Evolutionary conservation across 2,113 vertebrate species (phyloP).

Genomic region (Microtus oregoni): DNA sequence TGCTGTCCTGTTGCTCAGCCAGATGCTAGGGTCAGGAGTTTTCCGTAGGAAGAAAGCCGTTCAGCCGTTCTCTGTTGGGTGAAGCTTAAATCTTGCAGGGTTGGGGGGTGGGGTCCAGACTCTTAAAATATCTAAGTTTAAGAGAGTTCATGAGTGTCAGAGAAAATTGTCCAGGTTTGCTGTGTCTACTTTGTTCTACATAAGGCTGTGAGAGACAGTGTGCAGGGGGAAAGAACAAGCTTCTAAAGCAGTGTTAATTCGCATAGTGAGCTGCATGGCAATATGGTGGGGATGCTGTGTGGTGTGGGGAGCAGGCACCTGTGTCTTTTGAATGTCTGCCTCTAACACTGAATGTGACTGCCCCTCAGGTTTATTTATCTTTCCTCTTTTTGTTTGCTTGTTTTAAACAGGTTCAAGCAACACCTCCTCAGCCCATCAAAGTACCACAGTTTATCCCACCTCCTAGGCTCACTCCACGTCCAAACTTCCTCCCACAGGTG

Average conservation of each 20-base stretch:
- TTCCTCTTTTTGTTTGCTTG: constrained; percentile 57
- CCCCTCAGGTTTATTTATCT: constrained; percentile 81
- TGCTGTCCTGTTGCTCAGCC: constrained; percentile 62
- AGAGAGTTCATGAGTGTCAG: constrained; percentile 54
- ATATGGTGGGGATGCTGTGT: not conserved
- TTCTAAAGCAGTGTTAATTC: constrained; percentile 41
- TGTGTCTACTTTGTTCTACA: constrained; percentile 9
- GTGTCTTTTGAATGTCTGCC: constrained; percentile 20
- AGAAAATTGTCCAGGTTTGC: constrained; percentile 52
- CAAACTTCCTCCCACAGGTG: constrained; percentile 98
- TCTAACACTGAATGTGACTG: constrained; percentile 48
- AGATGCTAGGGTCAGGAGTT: not conserved
- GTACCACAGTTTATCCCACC: constrained; percentile 99
- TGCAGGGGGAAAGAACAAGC: not conserved
- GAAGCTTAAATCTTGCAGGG: not conserved
- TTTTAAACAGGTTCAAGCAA: constrained; percentile 95
- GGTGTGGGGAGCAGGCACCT: not conserved
- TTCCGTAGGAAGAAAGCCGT: not conserved
- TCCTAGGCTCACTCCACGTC: constrained; percentile 98
- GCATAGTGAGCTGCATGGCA: not conserved
- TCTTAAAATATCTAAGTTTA: constrained; percentile 66
- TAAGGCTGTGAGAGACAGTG: not conserved
- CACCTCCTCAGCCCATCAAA: constrained; percentile 97
- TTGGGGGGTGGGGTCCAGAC: constrained; percentile 20
- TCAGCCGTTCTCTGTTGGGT: not conserved